These are phyloP conservation scores for Balanococcus diminutus DNA, from an alignment of 2,888 invertebrate species.

Conservation along the genomic window DNA sequence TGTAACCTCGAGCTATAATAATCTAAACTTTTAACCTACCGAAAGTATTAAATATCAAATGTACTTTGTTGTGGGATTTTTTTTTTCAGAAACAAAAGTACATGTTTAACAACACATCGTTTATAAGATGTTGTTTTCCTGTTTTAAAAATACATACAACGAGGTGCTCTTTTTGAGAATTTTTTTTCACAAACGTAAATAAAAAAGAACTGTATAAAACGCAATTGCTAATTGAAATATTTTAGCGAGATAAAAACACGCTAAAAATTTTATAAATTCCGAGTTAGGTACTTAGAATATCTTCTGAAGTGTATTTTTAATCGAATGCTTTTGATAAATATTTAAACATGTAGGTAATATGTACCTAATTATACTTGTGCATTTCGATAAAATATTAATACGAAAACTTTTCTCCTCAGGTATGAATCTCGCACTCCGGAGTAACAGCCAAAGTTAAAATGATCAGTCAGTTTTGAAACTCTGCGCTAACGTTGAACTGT, in stretches of 20 bases:
- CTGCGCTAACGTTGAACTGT: constrained; percentile 11
- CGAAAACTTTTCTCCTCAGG: not conserved
- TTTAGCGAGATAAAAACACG: not conserved
- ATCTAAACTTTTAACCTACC: constrained; percentile 6
- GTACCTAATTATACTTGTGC: too few species aligned
- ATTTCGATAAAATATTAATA: not conserved
- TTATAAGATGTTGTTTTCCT: constrained; percentile 11
- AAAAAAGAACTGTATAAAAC: not conserved
- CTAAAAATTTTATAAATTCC: not conserved
- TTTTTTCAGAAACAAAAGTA: constrained; percentile 20
- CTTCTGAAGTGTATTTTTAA: too few species aligned
- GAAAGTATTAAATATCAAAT: not conserved
- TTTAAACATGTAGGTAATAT: too few species aligned
- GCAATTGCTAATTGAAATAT: not conserved
- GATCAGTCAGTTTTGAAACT: not conserved
- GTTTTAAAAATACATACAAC: not conserved
- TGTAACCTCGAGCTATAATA: not conserved
- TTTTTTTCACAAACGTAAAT: not conserved
- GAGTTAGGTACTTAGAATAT: too few species aligned
- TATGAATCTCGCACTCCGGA: not conserved
- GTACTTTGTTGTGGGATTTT: not conserved
- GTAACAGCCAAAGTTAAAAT: not conserved
- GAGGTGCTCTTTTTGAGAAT: not conserved
- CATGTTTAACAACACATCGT: not conserved
- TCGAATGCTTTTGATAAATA: too few species aligned